phyloP scores from a whole-genome alignment of 2,888 invertebrate genomes.

The Heteromurus nitidus region DNA sequence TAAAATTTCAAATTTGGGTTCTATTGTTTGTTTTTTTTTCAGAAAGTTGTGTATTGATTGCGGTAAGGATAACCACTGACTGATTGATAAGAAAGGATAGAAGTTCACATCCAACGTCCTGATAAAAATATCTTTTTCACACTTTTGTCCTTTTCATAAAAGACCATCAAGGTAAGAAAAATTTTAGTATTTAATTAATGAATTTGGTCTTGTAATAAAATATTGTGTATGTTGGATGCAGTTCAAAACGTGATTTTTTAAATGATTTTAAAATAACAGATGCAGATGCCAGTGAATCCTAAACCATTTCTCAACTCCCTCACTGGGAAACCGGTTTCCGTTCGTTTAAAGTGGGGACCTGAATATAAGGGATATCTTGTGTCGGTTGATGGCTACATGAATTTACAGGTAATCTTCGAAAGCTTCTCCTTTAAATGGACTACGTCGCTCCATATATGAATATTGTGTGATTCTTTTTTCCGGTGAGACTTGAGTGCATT shows the following conservation, averaged over 20 bases:
- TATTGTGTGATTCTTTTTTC: background rate
- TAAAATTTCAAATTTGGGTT: no score
- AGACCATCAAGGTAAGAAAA: background rate
- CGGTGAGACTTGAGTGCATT: background rate
- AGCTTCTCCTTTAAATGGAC: no score
- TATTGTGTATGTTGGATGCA: background rate
- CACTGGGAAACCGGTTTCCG: constrained; percentile 97
- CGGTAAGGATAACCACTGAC: no score
- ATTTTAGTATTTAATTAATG: background rate
- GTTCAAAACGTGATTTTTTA: background rate
- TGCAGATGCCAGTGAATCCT: constrained; percentile 94
- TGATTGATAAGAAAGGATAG: background rate
- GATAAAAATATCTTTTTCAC: background rate
- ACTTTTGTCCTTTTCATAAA: background rate
- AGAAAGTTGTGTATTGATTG: no score
- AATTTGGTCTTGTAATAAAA: background rate
- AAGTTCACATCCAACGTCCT: background rate
- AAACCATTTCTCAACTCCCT: constrained; percentile 97
- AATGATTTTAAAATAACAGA: constrained; percentile 58
- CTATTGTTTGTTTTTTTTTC: no score
- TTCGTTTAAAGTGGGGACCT: constrained; percentile 99
- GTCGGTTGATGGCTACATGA: constrained; percentile 99
- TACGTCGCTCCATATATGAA: background rate
- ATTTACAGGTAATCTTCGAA: constrained; percentile 88
- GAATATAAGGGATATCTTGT: constrained; percentile 99